Evolutionary conservation across 2,797 vertebrate species (phyloP), one percentile per base, ranked within the genome.

Genomic region (Aplochiton taeniatus): DNA sequence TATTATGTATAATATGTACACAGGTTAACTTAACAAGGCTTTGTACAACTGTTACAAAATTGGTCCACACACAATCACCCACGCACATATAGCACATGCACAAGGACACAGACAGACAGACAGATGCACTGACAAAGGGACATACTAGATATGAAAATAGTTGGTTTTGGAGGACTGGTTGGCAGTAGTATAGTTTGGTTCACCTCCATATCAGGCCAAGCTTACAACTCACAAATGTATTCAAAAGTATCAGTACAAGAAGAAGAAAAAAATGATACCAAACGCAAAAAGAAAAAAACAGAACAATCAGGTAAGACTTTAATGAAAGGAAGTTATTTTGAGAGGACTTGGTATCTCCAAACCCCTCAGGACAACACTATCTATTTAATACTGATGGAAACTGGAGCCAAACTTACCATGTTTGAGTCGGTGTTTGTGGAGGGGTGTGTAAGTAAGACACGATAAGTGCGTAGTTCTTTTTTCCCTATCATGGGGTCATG

Each of bases 31-130:
- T 89, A 82, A 81, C 82, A 88, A 89, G 83, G 82, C 82, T 90
- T 90, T 92, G 69, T 90, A 91, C 87, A 90, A 89, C 86, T 83
- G 85, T 90, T 92, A 90, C 79, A 91, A 88, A 89, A 87, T 82
- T 84, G 88, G 85, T 88, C 82, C 81, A 87, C 66, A 16, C 81
- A 83, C 77, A 75, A 74, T 75, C 67, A 87, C 58, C 63, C 71
- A 87, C 58, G 47, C 67, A 83, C 77, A 80, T 58, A 49, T 69
- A 83, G 74, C 68, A 75, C 83, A 82, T 78, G 72, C 81, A 85
- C 62, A 69, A 49, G 60, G 65, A 67, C 74, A 83, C 61, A 66
- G 45, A 75, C 2, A 61, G 45, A 75, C 2, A 61, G 48, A 70
- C 58, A 53, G 44, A 50, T 54, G 61, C 16, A 64, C 49, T 51